phyloP scores from a whole-genome alignment of 2,888 invertebrate species.

The Oegoconia quadripuncta region DNA sequence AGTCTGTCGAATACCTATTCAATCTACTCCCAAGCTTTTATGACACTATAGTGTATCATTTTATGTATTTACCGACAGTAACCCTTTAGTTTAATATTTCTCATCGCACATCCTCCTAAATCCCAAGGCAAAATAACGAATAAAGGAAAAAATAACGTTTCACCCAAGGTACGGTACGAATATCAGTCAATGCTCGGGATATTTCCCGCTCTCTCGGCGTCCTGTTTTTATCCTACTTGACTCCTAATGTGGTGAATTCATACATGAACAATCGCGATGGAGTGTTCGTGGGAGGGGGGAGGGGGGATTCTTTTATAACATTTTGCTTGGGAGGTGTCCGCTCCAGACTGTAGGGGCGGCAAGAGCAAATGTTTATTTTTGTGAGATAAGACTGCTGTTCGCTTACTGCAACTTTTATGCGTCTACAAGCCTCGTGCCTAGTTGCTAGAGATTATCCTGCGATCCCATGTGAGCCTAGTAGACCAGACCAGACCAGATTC shows the following conservation, averaged over 20 bases:
- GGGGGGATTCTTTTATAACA: slow-evolving; percentile 54
- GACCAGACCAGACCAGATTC: too few species aligned
- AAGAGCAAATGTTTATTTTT: neutral
- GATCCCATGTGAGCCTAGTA: too few species aligned
- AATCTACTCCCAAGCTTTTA: too few species aligned
- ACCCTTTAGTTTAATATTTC: neutral
- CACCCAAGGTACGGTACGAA: slow-evolving; percentile 43
- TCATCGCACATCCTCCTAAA: slow-evolving; percentile 14
- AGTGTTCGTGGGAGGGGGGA: slow-evolving; percentile 42
- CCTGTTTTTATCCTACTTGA: slow-evolving; percentile 81
- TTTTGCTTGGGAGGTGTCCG: slow-evolving; percentile 34
- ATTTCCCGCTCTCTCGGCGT: slow-evolving; percentile 66
- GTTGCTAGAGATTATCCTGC: too few species aligned
- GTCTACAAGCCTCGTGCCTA: too few species aligned
- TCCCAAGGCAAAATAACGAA: slow-evolving; percentile 18
- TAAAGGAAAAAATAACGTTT: slow-evolving; percentile 41
- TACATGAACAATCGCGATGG: slow-evolving; percentile 81
- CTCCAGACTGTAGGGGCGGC: slow-evolving; percentile 3
- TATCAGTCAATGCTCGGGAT: slow-evolving; percentile 65
- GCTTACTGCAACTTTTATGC: neutral
- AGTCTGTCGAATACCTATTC: too few species aligned
- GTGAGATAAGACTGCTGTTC: neutral
- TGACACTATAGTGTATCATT: too few species aligned
- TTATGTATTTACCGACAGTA: too few species aligned
- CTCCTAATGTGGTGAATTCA: slow-evolving; percentile 86